Base-by-base conservation (phyloP, 2,888 invertebrate genomes). In the Drosophila infuscata region DNA sequence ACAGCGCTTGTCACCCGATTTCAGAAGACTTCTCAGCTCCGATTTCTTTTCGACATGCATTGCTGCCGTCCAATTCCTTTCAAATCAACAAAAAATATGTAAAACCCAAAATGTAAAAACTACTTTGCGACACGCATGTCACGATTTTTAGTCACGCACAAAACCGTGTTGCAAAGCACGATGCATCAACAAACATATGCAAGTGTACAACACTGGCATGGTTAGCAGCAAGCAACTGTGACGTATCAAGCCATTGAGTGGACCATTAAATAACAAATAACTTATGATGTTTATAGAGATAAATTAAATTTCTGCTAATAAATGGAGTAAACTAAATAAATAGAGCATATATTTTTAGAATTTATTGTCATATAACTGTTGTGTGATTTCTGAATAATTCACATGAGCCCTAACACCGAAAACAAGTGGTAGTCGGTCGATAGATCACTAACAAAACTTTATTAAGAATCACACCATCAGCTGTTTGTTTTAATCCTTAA, bases 101-200 rank as follows among this genome's bases (percentile, higher is more conserved):
- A 68, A 65, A 74, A 78, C 62, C 38, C 41, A 63, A 84, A 79
- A 65, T 66, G 73, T 78, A 65, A 73, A 54, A 68, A 54, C 61
- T 76, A 69, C 80, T 77, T 61, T 53, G 54, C 72, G 83, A 75
- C 87, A 82, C 83, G 87, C 87, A 88, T 76, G 79, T 79, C 89
- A 89, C 84, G 85, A 84, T 72, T 75, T 76, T 82, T 69, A 87
- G 84, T 85, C 85, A 85, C 85, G 85, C 85, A 85, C 89, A 85
- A 74, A 87, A 70, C 67, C 63, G 85, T 85, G 88, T 68, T 81
- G 89, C 29, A 72, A 73, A 85, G 54, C 60, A 80, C 65, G 69
- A 79, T 36, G 66, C 29, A 49, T 20, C 38, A 51, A 33, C 46
- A 25, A 20, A 9, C 17, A 15, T 11, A 12, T 17, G 3, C 32